Evolutionary conservation across 2,797 vertebrate genomes (phyloP).

Genomic region (Caiman crocodilus): DNA sequence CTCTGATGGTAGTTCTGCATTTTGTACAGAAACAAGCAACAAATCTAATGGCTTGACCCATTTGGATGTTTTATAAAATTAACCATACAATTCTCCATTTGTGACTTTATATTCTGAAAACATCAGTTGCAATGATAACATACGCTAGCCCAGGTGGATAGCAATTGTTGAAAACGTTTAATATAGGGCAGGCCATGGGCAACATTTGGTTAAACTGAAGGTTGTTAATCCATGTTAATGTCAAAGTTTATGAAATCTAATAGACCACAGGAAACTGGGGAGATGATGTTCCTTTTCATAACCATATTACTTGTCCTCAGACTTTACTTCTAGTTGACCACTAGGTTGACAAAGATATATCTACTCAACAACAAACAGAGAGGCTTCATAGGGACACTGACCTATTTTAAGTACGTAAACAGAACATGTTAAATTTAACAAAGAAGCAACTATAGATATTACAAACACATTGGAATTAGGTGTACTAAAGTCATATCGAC

Average conservation of each 20-base stretch:
- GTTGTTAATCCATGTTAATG: background rate
- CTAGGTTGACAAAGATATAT: background rate
- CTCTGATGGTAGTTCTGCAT: background rate
- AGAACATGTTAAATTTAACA: no score
- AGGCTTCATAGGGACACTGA: rapidly evolving
- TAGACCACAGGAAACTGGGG: background rate
- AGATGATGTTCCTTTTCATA: background rate
- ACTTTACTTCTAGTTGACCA: background rate
- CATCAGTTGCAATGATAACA: background rate
- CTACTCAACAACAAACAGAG: background rate
- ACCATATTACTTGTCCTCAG: background rate
- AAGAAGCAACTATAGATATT: background rate
- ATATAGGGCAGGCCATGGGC: background rate
- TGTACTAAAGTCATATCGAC: background rate
- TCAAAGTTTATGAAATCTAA: background rate
- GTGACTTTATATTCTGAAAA: background rate
- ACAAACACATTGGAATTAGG: background rate
- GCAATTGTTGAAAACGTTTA: background rate
- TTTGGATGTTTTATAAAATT: background rate
- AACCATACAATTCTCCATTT: background rate
- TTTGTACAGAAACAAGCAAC: background rate
- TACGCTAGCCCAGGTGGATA: background rate
- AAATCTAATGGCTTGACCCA: background rate
- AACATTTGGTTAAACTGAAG: background rate
- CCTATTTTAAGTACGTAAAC: background rate